Percentiles rank a stretch among this genome's conserved stretches.
These are phyloP conservation scores for Philopotamus ludificatus DNA, from an alignment of 1,140 invertebrate genomes.

Conservation along the genomic window DNA sequence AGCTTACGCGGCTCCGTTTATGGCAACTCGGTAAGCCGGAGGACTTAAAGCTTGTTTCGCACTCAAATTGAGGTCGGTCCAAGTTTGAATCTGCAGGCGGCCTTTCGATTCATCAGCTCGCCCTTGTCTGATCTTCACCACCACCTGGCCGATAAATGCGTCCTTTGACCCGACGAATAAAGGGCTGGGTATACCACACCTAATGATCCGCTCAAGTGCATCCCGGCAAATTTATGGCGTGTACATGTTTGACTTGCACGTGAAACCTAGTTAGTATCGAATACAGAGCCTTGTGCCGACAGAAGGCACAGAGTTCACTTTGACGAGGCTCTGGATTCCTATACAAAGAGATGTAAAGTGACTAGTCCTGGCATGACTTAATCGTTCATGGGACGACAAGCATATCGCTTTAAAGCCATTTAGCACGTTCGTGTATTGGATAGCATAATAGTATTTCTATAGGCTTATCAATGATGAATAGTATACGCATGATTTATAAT, in stretches of 20 bases:
- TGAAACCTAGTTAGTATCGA: too few relatives aligned
- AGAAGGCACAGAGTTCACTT: not conserved
- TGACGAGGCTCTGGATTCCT: not conserved
- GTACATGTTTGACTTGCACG: too few relatives aligned
- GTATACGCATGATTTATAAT: too few relatives aligned
- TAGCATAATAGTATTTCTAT: too few relatives aligned
- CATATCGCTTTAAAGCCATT: not conserved
- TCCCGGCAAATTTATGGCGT: too few relatives aligned
- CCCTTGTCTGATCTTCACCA: not conserved
- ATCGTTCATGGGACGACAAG: not conserved
- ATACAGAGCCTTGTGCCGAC: too few relatives aligned
- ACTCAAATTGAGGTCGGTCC: constrained; percentile 22
- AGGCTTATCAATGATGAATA: too few relatives aligned
- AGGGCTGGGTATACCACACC: too few relatives aligned
- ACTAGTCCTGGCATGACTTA: not conserved
- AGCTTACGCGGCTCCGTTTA: constrained; percentile 19
- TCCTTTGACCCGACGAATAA: too few relatives aligned
- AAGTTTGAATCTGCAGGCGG: constrained; percentile 17
- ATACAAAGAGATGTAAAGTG: constrained; percentile 17
- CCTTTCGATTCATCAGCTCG: constrained; percentile 17
- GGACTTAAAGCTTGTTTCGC: constrained; percentile 27
- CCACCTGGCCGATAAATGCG: too few relatives aligned
- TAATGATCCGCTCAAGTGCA: too few relatives aligned
- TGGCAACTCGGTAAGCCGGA: constrained; percentile 18
- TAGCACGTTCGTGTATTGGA: too few relatives aligned